Percentiles rank a stretch among this genome's conserved stretches.
Evolutionary conservation across 2,113 vertebrate genomes (phyloP).

Genomic region (Isurus oxyrinchus): DNA sequence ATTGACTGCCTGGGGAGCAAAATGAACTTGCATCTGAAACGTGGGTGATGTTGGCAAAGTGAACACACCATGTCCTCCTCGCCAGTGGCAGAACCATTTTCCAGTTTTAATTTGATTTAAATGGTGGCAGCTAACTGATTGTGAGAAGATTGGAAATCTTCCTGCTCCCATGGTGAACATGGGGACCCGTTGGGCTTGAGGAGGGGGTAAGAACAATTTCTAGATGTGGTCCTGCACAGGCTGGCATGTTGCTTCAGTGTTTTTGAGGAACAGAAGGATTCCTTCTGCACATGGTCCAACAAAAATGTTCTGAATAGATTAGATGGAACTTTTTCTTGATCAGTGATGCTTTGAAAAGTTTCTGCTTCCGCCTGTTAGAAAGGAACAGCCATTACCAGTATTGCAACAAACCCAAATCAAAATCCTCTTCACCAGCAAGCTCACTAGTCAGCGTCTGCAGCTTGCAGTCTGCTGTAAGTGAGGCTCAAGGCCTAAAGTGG

Average conservation of each 20-base stretch:
- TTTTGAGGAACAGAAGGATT: not conserved
- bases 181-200: not conserved
- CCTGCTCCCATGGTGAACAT: not conserved
- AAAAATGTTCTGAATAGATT: not conserved
- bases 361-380: no score
- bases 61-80: no score
- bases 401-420: not conserved
- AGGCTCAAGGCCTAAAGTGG: not conserved
- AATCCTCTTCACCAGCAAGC: not conserved
- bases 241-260: no score
- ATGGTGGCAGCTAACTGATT: not conserved
- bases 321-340: no score
- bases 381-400: no score
- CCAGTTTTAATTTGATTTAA: no score
- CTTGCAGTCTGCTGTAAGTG: not conserved
- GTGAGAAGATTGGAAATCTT: not conserved
- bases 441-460: not conserved
- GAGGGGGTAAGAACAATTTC: not conserved
- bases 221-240: not conserved
- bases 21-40: no score
- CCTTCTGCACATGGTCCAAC: not conserved
- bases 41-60: no score
- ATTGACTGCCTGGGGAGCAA: no score
- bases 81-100: no score
- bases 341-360: no score